These are phyloP conservation scores for Rhabdomys pumilio DNA, from an alignment of 2,797 vertebrate species.

Conservation along the genomic window DNA sequence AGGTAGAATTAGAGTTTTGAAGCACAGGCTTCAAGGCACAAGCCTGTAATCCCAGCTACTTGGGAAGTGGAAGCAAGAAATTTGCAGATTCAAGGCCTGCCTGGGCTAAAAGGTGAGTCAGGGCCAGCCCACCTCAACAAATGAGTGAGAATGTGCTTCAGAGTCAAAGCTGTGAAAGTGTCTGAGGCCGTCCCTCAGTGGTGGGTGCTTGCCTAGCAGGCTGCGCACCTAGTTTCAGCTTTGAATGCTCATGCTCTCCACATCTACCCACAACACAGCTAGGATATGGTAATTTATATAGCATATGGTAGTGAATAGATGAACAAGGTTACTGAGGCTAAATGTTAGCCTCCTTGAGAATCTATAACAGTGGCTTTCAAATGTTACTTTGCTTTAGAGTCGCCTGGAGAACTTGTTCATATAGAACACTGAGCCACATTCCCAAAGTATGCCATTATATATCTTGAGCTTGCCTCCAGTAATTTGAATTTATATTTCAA, in stretches of 20 bases:
- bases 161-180: not conserved
- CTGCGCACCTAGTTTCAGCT: not conserved
- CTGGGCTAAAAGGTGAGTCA: not conserved
- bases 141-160: not conserved
- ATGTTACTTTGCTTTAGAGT: not conserved
- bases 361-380: not conserved
- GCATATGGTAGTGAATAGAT: not conserved
- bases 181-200: not conserved
- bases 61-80: not conserved
- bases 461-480: not conserved
- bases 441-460: not conserved
- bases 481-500: constrained; percentile 29
- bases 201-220: not conserved
- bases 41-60: not conserved
- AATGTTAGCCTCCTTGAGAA: not conserved
- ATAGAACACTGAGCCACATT: not conserved
- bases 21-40: not conserved
- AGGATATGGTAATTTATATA: not conserved
- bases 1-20: constrained; percentile 18
- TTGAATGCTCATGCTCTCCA: not conserved
- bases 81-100: not conserved
- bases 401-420: not conserved
- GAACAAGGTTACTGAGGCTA: not conserved
- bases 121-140: not conserved
- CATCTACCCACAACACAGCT: not conserved